Evolutionary conservation across 2,113 vertebrate genomes (phyloP), one percentile per base, ranked within the genome.

Genomic region (Oncorhynchus masou): DNA sequence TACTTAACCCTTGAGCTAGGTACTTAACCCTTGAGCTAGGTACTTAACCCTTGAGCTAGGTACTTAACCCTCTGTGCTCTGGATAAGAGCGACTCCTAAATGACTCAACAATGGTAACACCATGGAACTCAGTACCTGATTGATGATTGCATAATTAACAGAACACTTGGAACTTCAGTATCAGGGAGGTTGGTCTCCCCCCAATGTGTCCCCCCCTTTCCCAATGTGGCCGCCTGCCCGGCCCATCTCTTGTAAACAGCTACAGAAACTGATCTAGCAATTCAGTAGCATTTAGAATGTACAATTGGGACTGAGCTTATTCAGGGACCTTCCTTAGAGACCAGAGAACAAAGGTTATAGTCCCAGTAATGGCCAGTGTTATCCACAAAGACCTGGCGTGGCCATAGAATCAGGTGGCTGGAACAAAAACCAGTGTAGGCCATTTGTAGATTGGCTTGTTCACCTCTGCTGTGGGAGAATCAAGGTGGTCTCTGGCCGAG

Each of bases 211-310:
- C 39, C 39, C 39, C 2, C 39, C 39, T 9, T 45, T 45, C 5
- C 22, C 64, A 31, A 66, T 25, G 29, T 66, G 25, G 24, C 25
- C 13, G 24, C 64, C 25, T 62, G 25, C 22, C 64, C 3, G 8
- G 20, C n/a, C 60, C 16, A 5, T 11, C 24, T 66, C 8, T 31
- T 31, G 24, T 24, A 25, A 66, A 66, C 59, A 62, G 20, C 27
- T 68, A 19, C 3, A 68, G 1, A 31, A 68, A 34, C 15, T 29
- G 15, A 66, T 68, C 27, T 27, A 57, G 74, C 85, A 6, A 65
- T 74, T 57, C 74, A 57, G 73, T 64, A 71, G 73, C 80, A 73
- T 80, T 51, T 87, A 85, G 25, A 86, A 89, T 87, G 86, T 88
- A 83, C 77, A 73, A 62, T 22, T n/a, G 59, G 3, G n/a, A 62